These are phyloP conservation scores for Chrysogorgia sp. DNA, from an alignment of 92 coral and sea anemone genomes.

Conservation along the genomic window DNA sequence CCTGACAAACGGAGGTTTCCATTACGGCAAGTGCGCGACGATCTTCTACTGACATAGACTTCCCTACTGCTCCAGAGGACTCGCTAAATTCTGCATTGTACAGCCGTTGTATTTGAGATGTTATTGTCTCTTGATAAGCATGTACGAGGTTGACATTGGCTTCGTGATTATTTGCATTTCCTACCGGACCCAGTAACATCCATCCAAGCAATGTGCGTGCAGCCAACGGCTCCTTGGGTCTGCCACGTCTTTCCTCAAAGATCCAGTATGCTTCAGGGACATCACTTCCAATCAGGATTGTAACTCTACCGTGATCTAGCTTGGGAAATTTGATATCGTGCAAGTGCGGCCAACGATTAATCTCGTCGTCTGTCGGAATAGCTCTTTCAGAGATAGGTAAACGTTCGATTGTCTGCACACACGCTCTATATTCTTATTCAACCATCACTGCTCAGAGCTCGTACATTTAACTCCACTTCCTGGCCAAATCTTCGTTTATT, in stretches of 20 bases:
- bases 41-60: slow-evolving; percentile 61
- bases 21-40: slow-evolving; percentile 59
- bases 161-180: no score
- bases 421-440: slow-evolving; percentile 49
- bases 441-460: slow-evolving; percentile 61
- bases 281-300: slow-evolving; percentile 67
- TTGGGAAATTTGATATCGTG: slow-evolving; percentile 58
- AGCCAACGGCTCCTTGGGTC: slow-evolving; percentile 65
- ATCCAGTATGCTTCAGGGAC: slow-evolving; percentile 64
- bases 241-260: slow-evolving; percentile 63
- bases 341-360: slow-evolving; percentile 69
- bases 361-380: slow-evolving; percentile 60
- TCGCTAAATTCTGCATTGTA: slow-evolving; percentile 67
- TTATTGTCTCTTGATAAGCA: slow-evolving; percentile 47
- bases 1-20: slow-evolving; percentile 61
- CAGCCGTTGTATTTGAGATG: slow-evolving; percentile 59
- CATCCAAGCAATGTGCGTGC: slow-evolving; percentile 39
- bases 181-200: no score
- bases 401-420: slow-evolving; percentile 58
- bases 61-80: not conserved
- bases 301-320: slow-evolving; percentile 47
- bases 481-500: slow-evolving; percentile 48
- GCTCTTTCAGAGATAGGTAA: slow-evolving; percentile 60
- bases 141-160: no score
- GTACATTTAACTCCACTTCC: slow-evolving; percentile 62